Base-by-base conservation (phyloP, 2,113 vertebrate genomes). In the Entosphenus tridentatus region DNA sequence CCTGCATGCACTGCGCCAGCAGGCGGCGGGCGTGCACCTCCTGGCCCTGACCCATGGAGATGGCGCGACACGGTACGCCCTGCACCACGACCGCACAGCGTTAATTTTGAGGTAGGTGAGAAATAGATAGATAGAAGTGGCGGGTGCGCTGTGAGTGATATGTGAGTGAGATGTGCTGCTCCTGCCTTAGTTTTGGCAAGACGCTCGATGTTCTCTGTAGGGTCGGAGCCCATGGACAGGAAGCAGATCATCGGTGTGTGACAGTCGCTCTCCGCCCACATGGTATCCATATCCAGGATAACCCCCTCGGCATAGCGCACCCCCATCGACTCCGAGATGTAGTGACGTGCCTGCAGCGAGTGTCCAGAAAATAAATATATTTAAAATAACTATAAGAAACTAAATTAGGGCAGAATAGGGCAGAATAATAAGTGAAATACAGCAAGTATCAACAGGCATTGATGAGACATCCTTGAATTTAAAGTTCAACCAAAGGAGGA, bases 21-120 rank as follows among this genome's bases (percentile, higher is more conserved):
- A 88, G 78, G 68, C 80, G 79, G 55, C 83, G 82, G 71, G 85
- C 85, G 21, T 86, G 83, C 11, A 82, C 72, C 72, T 87, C 86
- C 74, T 88, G 85, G 12, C 86, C 86, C 73, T 87, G 85, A 6
- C 85, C 85, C 85, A 88, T 87, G 69, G 86, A 88, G 68, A 87
- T 83, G 67, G 84, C 79, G 55, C 2, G 67, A 57, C 83, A 87
- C 1, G 77, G 77, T 68, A 77, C 74, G 68, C 78, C 80, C 85
- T 87, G 71, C 57, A 71, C 72, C 70, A 72, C 67, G 56, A 69
- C 70, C 57, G 1, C 8, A 65, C n/a, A 17, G 9, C 56, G 8
- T 16, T 14, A 9, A 11, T 18, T 68, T 14, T 56, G 12, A 55
- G 57, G 55, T n/a, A 68, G 11, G n/a, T 9, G 10, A 67, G 68